Base-by-base conservation (phyloP, 2,797 vertebrate species). In the Rhodeus uyekii region DNA sequence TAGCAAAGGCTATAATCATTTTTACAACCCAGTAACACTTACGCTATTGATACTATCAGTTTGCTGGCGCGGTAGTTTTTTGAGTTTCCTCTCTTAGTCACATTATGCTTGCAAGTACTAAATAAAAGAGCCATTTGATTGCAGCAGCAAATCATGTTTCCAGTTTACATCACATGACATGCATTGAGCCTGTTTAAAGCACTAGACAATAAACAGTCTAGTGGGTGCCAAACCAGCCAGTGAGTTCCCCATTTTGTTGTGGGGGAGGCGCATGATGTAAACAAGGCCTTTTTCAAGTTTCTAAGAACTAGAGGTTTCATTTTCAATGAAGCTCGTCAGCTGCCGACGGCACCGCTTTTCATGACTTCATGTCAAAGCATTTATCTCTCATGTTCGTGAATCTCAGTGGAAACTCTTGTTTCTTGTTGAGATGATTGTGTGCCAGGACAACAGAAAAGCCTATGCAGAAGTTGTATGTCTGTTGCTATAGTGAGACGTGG, bases 221-320 rank as follows among this genome's bases (percentile, higher is more conserved):
- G 80, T 76, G 82, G 78, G 42, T 86, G 64, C 91, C 83, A 64
- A 87, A 85, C 50, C 85, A 72, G 79, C 92, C 78, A 86, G 89
- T 73, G 87, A 2, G 39, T 92, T 93, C 91, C 84, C 81, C 12
- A 14, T 89, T 86, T 81, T 88, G 87, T 89, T 83, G 61, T 81
- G 24, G 60, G 27, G n/a, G 55, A 42, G 42, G 50, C 34, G 38
- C 46, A 68, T 22, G 14, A 44, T 73, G 64, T 76, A 80, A 81
- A 78, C 65, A 63, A 65, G 67, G 8, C 69, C 29, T 76, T 87
- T 91, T 90, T 80, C 86, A 84, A 82, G 38, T 75, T 72, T 86
- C 76, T 3, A 27, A 77, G 55, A 87, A 87, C 90, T 76, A 89
- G 78, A 79, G 32, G 16, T 83, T 83, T 85, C 91, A n/a, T 92